Conservation (phyloP, 2,797 vertebrate genomes). For the Jordanella pulchra region DNA sequence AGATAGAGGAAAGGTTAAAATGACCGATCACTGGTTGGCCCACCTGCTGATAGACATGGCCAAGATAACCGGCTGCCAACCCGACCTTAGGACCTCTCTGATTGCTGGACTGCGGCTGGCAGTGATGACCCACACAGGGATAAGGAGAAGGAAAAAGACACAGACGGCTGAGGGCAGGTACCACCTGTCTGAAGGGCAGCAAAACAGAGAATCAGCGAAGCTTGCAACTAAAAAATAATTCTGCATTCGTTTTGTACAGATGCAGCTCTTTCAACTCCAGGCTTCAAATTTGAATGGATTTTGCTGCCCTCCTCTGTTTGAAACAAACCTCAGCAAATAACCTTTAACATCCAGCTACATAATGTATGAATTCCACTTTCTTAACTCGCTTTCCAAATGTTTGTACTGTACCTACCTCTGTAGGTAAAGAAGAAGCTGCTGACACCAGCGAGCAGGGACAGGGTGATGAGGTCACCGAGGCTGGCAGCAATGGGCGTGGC, state of each 20-base stretch:
- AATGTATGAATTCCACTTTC: background rate
- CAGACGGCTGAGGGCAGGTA: conserved; percentile 81
- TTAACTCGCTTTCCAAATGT: background rate
- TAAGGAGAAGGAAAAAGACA: conserved; percentile 76
- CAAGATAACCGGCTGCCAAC: conserved; percentile 88
- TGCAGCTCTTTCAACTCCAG: background rate
- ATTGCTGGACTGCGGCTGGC: conserved; percentile 78
- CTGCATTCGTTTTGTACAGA: background rate
- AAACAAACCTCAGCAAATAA: background rate
- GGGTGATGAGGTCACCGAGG: conserved; percentile 88
- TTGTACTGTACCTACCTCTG: conserved; percentile 75
- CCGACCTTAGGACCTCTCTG: conserved; percentile 82
- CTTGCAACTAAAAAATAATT: background rate
- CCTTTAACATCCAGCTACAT: background rate
- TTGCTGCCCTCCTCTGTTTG: conserved; percentile 54
- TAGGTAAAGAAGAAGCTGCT: conserved; percentile 84
- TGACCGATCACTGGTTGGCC: background rate
- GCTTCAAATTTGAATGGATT: background rate
- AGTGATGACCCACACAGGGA: conserved; percentile 81
- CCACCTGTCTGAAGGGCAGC: conserved; percentile 72
- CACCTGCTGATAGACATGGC: conserved; percentile 93
- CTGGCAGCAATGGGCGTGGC: conserved; percentile 90
- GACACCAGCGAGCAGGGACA: conserved; percentile 84
- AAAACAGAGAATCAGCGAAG: background rate
- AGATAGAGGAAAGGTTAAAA: background rate